Evolutionary conservation across 2,888 invertebrate genomes (phyloP), one percentile per base, ranked within the genome.

Genomic region (Drosophila affinis): DNA sequence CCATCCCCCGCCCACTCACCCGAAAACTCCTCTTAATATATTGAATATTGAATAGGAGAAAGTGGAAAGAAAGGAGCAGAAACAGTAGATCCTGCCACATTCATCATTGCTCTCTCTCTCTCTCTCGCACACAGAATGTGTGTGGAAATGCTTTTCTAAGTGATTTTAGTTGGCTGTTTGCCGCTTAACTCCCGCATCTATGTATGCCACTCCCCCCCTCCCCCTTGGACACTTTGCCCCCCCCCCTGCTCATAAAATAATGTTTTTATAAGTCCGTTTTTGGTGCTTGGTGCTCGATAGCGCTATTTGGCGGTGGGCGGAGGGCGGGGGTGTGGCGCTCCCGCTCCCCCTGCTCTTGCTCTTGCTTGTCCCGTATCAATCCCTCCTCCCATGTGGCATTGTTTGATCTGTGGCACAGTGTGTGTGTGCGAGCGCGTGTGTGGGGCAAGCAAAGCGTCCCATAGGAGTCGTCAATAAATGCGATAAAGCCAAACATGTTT

Each of bases 401-500:
- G 81, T 82, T 82, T 82, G 86, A 82, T 82, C 81, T 83, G 70
- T 62, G 72, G 55, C 70, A 14, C 46, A 59, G 54, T 55, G 46
- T 39, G 45, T 57, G 48, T 34, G 34, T 34, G 34, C 2, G 12
- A 5, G 32, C 44, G 57, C 32, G 48, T 52, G 73, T 48, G 54
- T 60, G 63, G 32, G 72, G 71, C 78, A 76, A 71, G 74, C 81
- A 84, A 84, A 77, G 73, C 87, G 83, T 87, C 86, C 86, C 86
- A 75, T 65, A 72, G 86, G 86, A 87, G 86, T 85, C 86, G 88
- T 87, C 88, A 87, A 87, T 87, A 87, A 88, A 88, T 88, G 79
- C 86, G 88, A 87, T 88, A 87, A 88, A 88, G 75, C 82, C 87
- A 87, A 84, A 79, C 88, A 88, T 87, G 86, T 88, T 87, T 85